Percentiles rank a stretch among this genome's conserved stretches.
Evolutionary conservation across 2,113 vertebrate genomes (phyloP).

Genomic region (Rana temporaria): DNA sequence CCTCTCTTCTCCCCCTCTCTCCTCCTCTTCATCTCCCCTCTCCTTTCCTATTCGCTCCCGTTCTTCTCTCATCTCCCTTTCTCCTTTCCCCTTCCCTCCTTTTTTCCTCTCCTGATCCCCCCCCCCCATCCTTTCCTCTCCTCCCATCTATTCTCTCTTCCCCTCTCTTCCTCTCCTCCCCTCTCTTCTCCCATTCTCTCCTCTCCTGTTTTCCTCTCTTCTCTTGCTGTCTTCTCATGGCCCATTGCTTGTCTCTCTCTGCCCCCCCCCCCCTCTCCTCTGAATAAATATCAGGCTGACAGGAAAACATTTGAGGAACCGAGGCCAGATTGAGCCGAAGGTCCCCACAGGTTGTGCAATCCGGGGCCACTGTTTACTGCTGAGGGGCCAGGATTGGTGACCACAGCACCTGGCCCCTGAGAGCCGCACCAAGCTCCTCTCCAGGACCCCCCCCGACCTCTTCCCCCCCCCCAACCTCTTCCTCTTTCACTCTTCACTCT

Average conservation of each 20-base stretch:
- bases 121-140: conserved; percentile 43
- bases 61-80: too few relatives aligned
- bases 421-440: too few relatives aligned
- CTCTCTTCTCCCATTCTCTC: background rate
- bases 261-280: conserved; percentile 10
- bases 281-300: conserved; percentile 42
- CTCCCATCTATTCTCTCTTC: background rate
- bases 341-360: conserved; percentile 2
- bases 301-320: conserved; percentile 47
- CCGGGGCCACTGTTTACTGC: background rate
- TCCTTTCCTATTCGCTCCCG: too few relatives aligned
- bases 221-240: too few relatives aligned
- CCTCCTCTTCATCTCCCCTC: too few relatives aligned
- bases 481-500: too few relatives aligned
- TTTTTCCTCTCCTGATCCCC: conserved; percentile 5
- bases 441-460: too few relatives aligned
- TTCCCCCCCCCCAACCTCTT: too few relatives aligned
- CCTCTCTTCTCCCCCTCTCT: too few relatives aligned
- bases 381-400: background rate
- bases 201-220: background rate
- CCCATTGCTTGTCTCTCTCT: too few relatives aligned
- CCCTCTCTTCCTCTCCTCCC: background rate
- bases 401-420: background rate
- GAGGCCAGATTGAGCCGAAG: background rate
- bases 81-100: too few relatives aligned